Percentiles rank a stretch among this genome's conserved stretches.
phyloP scores from a whole-genome alignment of 2,113 vertebrate genomes.

The Pluvianellus socialis region DNA sequence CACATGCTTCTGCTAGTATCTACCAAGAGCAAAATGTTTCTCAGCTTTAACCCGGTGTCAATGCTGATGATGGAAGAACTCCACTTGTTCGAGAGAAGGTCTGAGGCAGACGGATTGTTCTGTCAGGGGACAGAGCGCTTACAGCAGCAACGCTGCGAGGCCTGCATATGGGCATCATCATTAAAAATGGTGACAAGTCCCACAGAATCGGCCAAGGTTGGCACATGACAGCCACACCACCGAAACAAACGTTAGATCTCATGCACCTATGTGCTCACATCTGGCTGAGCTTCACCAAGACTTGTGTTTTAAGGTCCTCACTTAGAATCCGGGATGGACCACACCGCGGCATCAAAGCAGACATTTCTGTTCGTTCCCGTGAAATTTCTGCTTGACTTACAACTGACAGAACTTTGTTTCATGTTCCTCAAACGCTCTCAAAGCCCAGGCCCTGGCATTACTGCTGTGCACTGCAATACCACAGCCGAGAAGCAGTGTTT shows the following conservation, averaged over 20 bases:
- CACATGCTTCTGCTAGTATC: background rate
- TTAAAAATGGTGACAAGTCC: background rate
- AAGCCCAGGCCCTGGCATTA: too few species aligned
- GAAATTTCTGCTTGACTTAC: background rate
- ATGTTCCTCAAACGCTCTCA: background rate
- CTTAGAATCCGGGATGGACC: background rate
- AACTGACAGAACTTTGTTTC: background rate
- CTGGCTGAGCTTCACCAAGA: background rate
- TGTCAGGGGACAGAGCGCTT: background rate
- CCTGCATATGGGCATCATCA: background rate
- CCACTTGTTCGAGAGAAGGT: background rate
- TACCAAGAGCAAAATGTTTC: background rate
- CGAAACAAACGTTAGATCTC: background rate
- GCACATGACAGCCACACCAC: background rate
- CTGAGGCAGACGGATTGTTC: background rate
- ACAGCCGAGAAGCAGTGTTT: background rate
- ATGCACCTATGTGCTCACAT: fast-evolving
- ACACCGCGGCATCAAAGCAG: background rate
- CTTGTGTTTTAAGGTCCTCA: background rate
- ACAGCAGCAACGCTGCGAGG: background rate
- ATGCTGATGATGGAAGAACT: background rate
- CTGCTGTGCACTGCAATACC: background rate
- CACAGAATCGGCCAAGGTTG: background rate
- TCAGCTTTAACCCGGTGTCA: background rate
- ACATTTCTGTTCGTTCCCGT: background rate